These are phyloP conservation scores for Odontesthes bonariensis DNA, from an alignment of 2,113 vertebrate species.

Conservation along the genomic window DNA sequence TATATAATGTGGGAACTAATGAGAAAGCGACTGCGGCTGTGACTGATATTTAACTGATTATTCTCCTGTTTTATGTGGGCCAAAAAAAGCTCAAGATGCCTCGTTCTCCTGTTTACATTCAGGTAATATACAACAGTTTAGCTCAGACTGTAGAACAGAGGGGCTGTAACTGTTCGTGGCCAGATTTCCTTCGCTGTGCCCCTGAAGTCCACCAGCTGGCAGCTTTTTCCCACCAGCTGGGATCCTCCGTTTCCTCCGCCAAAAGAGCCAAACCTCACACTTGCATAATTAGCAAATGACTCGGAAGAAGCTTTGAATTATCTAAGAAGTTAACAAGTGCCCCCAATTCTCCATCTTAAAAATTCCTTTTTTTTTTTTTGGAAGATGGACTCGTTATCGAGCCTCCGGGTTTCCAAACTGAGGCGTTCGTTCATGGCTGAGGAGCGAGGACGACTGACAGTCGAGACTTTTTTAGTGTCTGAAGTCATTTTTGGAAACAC, in stretches of 20 bases:
- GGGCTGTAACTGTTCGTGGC: too few relatives aligned
- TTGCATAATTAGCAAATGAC: background rate
- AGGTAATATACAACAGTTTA: too few relatives aligned
- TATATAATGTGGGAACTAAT: too few relatives aligned
- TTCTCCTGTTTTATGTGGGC: too few relatives aligned
- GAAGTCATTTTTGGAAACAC: conserved; percentile 30
- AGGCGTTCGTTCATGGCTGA: background rate
- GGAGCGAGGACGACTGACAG: background rate
- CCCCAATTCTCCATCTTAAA: background rate
- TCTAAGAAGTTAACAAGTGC: background rate
- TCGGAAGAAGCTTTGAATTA: background rate
- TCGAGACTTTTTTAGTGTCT: conserved; percentile 49
- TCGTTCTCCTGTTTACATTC: too few relatives aligned
- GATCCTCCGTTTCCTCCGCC: background rate
- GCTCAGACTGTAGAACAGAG: too few relatives aligned
- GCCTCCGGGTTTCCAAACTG: background rate
- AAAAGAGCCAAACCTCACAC: background rate
- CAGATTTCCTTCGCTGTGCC: background rate
- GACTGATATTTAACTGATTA: too few relatives aligned
- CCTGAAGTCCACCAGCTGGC: background rate
- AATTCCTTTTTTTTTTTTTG: too few relatives aligned
- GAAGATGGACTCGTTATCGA: too few relatives aligned
- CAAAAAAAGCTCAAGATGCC: too few relatives aligned
- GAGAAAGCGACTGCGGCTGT: too few relatives aligned
- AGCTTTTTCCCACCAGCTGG: background rate